phyloP scores from a whole-genome alignment of 2,113 vertebrate genomes.

The Galemys pyrenaicus region DNA sequence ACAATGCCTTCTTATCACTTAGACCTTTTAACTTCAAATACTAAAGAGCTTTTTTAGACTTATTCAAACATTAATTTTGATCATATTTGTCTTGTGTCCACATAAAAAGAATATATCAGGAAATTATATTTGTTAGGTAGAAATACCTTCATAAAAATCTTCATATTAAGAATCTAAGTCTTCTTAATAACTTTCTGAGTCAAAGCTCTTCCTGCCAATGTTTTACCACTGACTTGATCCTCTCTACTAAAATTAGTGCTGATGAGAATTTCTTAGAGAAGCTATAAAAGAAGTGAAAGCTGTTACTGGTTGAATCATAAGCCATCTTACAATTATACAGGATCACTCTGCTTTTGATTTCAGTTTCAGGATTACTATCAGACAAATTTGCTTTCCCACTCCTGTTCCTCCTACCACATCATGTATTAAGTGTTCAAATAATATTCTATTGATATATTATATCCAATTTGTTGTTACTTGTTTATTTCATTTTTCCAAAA shows the following conservation, averaged over 20 bases:
- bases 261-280: background rate
- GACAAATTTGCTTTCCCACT: background rate
- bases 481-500: background rate
- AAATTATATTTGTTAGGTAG: background rate
- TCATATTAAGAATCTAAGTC: background rate
- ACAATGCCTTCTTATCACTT: background rate
- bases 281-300: background rate
- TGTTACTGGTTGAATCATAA: background rate
- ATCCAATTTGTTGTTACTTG: background rate
- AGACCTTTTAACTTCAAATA: constrained; percentile 3
- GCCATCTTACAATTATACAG: background rate
- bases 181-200: background rate
- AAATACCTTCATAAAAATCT: background rate
- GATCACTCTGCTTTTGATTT: background rate
- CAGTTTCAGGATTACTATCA: background rate
- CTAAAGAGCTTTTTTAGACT: background rate
- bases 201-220: background rate
- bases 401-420: background rate
- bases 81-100: background rate
- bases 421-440: background rate
- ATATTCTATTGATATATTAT: background rate
- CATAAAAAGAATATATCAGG: background rate
- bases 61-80: background rate
- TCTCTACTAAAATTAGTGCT: background rate
- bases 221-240: background rate